A percentile compares a stretch with the other conserved stretches of the same genome.
phyloP scores from a whole-genome alignment of 2,797 vertebrate species.

The Podarcis siculus region DNA sequence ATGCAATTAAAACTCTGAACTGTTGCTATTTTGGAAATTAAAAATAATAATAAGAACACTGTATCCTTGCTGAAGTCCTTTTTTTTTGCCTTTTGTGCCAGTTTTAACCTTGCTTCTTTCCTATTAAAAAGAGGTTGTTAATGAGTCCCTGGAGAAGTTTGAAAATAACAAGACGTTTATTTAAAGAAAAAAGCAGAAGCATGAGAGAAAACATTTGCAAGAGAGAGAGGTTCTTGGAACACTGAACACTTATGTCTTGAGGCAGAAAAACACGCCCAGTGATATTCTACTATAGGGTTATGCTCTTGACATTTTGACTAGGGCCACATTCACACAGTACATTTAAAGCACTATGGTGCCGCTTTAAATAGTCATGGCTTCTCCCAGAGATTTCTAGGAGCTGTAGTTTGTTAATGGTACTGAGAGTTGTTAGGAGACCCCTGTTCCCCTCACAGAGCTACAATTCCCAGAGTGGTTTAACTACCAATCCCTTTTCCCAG shows the following conservation, averaged over 20 bases:
- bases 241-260: conserved; percentile 1
- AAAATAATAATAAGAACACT: not conserved
- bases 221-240: not conserved
- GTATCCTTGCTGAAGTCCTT: not conserved
- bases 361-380: no score
- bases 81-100: not conserved
- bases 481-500: no score
- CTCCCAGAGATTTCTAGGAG: no score
- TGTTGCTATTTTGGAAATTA: conserved; percentile 18
- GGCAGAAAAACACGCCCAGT: not conserved
- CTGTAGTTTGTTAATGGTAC: no score
- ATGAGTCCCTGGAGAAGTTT: conserved; percentile 11
- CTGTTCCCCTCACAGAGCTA: no score
- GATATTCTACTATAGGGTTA: not conserved
- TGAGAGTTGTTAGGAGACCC: no score
- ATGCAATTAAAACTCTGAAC: not conserved
- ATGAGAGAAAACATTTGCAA: not conserved
- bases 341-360: no score
- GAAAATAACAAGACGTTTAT: conserved; percentile 21
- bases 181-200: conserved; percentile 14
- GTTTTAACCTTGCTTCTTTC: conserved; percentile 19
- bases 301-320: no score
- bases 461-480: no score
- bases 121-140: conserved; percentile 25
- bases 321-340: no score